phyloP scores from a whole-genome alignment of 1,140 invertebrate species.

The Hycleus phaleratus region DNA sequence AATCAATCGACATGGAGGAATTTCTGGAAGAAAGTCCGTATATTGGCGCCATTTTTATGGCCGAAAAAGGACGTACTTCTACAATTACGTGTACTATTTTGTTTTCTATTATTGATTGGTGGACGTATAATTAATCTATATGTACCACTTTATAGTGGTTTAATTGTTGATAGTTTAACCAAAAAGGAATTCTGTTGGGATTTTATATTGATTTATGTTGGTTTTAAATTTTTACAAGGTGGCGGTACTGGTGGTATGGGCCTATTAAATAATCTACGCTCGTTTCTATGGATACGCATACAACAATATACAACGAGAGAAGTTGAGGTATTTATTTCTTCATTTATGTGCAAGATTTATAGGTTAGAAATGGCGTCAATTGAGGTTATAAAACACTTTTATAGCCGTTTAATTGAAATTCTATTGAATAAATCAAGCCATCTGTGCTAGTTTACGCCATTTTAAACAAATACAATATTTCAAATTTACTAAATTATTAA shows the following conservation, averaged over 20 bases:
- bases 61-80: conserved; percentile 70
- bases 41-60: conserved; percentile 88
- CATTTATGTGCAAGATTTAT: neutral
- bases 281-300: conserved; percentile 89
- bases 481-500: no score
- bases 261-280: conserved; percentile 82
- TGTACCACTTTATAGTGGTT: conserved; percentile 89
- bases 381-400: no score
- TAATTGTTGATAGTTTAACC: conserved; percentile 55
- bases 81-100: conserved; percentile 78
- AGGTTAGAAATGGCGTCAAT: neutral
- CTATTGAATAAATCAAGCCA: no score
- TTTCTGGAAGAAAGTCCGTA: conserved; percentile 68
- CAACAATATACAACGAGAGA: conserved; percentile 92
- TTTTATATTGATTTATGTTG: conserved; percentile 76
- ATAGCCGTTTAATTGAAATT: no score
- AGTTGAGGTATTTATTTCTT: conserved; percentile 58
- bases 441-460: no score
- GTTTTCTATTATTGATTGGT: conserved; percentile 64
- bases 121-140: conserved; percentile 89
- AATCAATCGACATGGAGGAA: conserved; percentile 72
- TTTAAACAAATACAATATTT: no score
- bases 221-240: conserved; percentile 88
- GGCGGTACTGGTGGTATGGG: conserved; percentile 87
- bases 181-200: conserved; percentile 73